Base-by-base conservation (phyloP, 2,797 vertebrate species). In the Sphaeramia orbicularis region DNA sequence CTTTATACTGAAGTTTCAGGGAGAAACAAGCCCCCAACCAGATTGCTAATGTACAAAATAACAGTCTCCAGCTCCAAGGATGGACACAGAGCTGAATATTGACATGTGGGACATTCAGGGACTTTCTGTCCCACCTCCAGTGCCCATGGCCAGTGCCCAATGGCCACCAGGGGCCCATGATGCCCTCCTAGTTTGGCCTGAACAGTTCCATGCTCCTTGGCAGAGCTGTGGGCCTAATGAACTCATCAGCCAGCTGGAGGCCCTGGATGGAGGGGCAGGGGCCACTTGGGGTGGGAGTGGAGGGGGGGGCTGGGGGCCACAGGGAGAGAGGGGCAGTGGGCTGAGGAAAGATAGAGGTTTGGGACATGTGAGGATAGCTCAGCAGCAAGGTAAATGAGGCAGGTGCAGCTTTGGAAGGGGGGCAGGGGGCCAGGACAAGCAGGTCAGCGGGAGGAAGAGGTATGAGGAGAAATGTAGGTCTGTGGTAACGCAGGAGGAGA, bases 211-310 rank as follows among this genome's bases (percentile, higher is more conserved):
- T 62, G 74, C 85, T 92, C 91, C 84, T 88, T 93, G 92, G 92
- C 92, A 92, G 80, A 79, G 86, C 74, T 82, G 80, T 88, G 83
- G 83, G 89, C 84, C 86, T 93, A 93, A 93, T 93, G 92, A 94
- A 92, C 92, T 91, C 91, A 92, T 93, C 91, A 93, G 92, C 92
- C 93, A 94, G 92, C 92, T 94, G 93, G 93, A 93, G 89, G 83
- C 86, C 81, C 80, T 84, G 74, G 78, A 86, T 79, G 76, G 67
- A 79, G 71, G 69, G 73, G 66, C 41, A 62, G 72, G 71, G 82
- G 77, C 75, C 69, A 49, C 84, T 81, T n/a, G 79, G 85, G 85
- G 75, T 27, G 24, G 24, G 5, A 6, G 24, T 27, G 24, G 4
- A 6, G 4, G 24, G 4, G n/a, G n/a, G 78, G 56, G 51, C 61